Evolutionary conservation across 1,140 invertebrate species (phyloP), one percentile per base, ranked within the genome.

Genomic region (Euwallacea similis): DNA sequence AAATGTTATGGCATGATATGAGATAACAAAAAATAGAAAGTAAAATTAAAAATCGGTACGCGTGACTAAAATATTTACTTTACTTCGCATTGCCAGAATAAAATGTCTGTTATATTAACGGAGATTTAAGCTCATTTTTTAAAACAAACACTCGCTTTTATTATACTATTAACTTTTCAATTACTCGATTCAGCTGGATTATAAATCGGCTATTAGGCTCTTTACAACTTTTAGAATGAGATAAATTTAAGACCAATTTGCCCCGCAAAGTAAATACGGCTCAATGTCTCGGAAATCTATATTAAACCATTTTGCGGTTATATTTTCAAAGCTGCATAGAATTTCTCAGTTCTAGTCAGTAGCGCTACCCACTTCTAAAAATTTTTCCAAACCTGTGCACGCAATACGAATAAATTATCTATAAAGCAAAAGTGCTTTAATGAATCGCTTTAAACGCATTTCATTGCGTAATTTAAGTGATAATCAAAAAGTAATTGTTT

Each of bases 221-320:
- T 33, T 33, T 33, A 33, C 4, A 33, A 33, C 21, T 33, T 33
- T 33, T 33, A 33, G 21, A 33, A 33, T 33, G 21, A 33, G 21
- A 33, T 4, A 33, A 33, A 33, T 33, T 33, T 33, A 33, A 33
- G 21, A 33, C 21, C 21, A 4, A 33, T 33, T 33, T 33, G 21
- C 21, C 21, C 4, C 21, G 21, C 21, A 33, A 33, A 33, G 21
- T 33, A 33, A 33, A 33, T 33, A 33, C 4, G 21, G 46, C 13
- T 50, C 46, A 50, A 50, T 50, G 46, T 50, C 46, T 50, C 46
- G 46, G 13, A 50, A 50, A 50, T 50, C 46, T 50, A 50, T 11
- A 50, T 50, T 50, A 50, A 50, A 50, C 9, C 21, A 33, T 33
- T 33, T 33, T 33, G 21, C 21, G 21, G 21, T 4, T 33, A 33